Evolutionary conservation across 2,888 invertebrate genomes (phyloP).

Genomic region (Drosophila mettleri): DNA sequence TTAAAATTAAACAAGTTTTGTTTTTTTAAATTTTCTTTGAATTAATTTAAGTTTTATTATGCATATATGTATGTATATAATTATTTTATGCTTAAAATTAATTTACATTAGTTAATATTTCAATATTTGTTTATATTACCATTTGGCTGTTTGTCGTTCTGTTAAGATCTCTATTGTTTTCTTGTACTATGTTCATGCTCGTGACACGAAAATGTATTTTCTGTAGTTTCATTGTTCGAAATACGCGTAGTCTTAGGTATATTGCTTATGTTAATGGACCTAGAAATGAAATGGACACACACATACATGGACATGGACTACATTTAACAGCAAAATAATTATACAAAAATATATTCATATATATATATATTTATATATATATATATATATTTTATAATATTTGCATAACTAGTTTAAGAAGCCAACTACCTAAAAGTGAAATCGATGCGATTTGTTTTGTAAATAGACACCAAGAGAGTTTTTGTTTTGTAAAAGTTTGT

Average conservation of each 20-base stretch:
- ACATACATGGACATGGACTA: constrained; percentile 46
- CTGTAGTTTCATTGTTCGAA: constrained; percentile 28
- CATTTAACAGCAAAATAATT: constrained; percentile 65
- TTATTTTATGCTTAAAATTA: constrained; percentile 44
- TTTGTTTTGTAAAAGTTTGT: constrained; percentile 57
- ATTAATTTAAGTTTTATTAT: constrained; percentile 32
- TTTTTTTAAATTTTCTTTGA: neutral
- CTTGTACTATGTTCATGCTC: constrained; percentile 83
- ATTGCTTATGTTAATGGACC: constrained; percentile 45
- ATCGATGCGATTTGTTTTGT: constrained; percentile 62
- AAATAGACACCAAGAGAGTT: constrained; percentile 83
- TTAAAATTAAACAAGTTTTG: neutral
- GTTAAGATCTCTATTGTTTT: constrained; percentile 73
- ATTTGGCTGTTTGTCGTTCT: constrained; percentile 45
- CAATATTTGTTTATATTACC: constrained; percentile 11
- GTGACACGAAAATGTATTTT: constrained; percentile 58
- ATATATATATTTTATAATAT: constrained; percentile 29
- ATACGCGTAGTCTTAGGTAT: constrained; percentile 34
- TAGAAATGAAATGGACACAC: constrained; percentile 58
- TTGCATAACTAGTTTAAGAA: constrained; percentile 67
- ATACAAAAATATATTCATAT: constrained; percentile 71
- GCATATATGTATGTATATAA: constrained; percentile 26
- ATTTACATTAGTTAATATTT: constrained; percentile 36
- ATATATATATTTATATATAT: constrained; percentile 19
- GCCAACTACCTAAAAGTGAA: constrained; percentile 68